Base-by-base conservation (phyloP, 2,113 vertebrate genomes). In the Eulemur macaco region DNA sequence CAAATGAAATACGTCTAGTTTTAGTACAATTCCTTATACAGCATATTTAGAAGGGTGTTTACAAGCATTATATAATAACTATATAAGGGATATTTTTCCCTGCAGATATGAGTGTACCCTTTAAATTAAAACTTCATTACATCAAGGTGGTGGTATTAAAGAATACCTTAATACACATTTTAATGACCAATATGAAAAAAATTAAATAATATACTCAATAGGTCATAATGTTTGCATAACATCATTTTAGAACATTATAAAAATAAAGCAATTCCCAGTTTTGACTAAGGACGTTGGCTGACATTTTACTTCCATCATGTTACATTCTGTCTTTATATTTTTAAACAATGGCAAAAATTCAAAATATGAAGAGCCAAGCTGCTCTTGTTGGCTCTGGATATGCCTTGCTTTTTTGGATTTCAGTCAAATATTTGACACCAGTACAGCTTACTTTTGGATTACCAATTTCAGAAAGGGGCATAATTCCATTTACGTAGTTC, bases 331-430 rank as follows among this genome's bases (percentile, higher is more conserved):
- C 76, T 96, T 96, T 89, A 76, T 95, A 96, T 89, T 95, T 98
- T 98, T 96, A 97, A 97, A 95, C 90, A 97, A 78, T 93, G 95
- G 90, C 95, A 95, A 96, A 94, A 95, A 96, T 92, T 96, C 89
- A 96, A 74, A 97, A 20, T 95, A 95, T 92, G 84, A 96, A 81
- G 37, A 71, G 13, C 27, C 83, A 98, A 88, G 80, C 84, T 95
- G 63, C 85, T 95, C 52, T 86, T 76, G 4, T 60, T 97, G 86
- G 83, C 83, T 93, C 27, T 84, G 50, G 31, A 42, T 63, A 68
- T 81, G 34, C 14, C 56, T 95, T 91, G 54, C 14, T 69, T 94
- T 93, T 89, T 50, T 50, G 63, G 69, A 42, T 47, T 95, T 89
- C 85, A 69, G 89, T 66, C 64, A 97, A 97, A 64, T 91, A 96